Evolutionary conservation across 2,888 invertebrate species (phyloP).

Genomic region (Calephelis perditalis): DNA sequence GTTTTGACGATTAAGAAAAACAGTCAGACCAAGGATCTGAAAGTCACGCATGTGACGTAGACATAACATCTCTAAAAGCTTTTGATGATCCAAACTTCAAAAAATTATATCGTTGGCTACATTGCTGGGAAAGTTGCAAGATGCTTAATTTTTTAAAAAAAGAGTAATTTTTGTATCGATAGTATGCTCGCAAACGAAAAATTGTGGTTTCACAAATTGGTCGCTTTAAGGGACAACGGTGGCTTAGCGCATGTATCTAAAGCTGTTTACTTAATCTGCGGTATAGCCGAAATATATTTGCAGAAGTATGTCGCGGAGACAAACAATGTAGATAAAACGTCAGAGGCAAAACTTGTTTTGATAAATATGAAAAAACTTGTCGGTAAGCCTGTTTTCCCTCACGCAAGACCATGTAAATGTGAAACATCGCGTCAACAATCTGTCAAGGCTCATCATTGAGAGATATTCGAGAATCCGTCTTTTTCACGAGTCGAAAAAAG

Average conservation of each 20-base stretch:
- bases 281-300: conserved; percentile 16
- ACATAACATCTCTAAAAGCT: neutral
- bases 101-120: conserved; percentile 15
- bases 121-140: conserved; percentile 18
- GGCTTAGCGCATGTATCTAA: conserved; percentile 19
- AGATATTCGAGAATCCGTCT: neutral
- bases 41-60: conserved; percentile 9
- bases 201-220: conserved; percentile 19
- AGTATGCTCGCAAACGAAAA: conserved; percentile 17
- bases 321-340: conserved; percentile 12
- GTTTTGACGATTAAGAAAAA: conserved; percentile 15
- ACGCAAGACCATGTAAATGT: conserved; percentile 4
- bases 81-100: neutral
- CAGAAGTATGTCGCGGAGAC: conserved; percentile 15
- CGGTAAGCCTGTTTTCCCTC: conserved; percentile 9
- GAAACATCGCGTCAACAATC: neutral
- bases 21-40: neutral
- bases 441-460: neutral
- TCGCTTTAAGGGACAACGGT: conserved; percentile 18
- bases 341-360: conserved; percentile 16
- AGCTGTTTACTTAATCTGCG: conserved; percentile 13
- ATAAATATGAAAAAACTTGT: conserved; percentile 18
- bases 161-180: conserved; percentile 20
- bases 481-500: neutral
- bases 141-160: conserved; percentile 13